Percentiles rank a stretch among this genome's conserved stretches.
Conservation (phyloP, 1,140 invertebrate genomes). For the Rhizoglyphus robini region DNA sequence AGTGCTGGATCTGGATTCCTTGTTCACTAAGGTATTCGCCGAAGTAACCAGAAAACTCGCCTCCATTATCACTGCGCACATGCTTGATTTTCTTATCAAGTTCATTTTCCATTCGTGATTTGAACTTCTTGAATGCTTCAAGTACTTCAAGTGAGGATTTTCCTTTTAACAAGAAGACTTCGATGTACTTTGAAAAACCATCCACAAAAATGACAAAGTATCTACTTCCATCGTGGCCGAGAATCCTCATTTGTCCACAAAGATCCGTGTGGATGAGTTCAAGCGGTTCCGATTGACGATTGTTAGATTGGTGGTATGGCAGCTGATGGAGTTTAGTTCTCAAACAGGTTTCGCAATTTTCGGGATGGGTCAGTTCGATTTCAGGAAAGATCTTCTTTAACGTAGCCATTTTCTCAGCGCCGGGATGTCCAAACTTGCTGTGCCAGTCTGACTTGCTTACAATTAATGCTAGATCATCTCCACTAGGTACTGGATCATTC, state of each 20-base stretch:
- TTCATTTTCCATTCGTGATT: background rate
- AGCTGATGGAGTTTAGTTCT: background rate
- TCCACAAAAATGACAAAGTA: slow-evolving; percentile 19
- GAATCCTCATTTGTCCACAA: background rate
- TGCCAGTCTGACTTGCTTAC: no score
- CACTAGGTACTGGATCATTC: no score
- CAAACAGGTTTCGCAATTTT: background rate
- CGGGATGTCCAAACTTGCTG: background rate
- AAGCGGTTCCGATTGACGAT: background rate
- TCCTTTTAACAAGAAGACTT: slow-evolving; percentile 1
- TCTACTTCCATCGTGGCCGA: background rate
- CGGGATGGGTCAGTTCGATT: background rate
- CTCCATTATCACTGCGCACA: background rate
- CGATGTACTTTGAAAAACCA: background rate
- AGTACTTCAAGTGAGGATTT: background rate
- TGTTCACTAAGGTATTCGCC: background rate
- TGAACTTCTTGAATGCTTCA: background rate
- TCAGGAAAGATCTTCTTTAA: background rate
- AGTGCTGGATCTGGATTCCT: background rate
- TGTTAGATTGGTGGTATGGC: background rate
- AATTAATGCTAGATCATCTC: no score
- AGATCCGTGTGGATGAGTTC: slow-evolving; percentile 9
- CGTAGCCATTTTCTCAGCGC: background rate
- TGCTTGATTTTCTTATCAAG: background rate
- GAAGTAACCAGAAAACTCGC: background rate